Base-by-base conservation (phyloP, 2,113 vertebrate species). In the Microcebus ravelobensis region DNA sequence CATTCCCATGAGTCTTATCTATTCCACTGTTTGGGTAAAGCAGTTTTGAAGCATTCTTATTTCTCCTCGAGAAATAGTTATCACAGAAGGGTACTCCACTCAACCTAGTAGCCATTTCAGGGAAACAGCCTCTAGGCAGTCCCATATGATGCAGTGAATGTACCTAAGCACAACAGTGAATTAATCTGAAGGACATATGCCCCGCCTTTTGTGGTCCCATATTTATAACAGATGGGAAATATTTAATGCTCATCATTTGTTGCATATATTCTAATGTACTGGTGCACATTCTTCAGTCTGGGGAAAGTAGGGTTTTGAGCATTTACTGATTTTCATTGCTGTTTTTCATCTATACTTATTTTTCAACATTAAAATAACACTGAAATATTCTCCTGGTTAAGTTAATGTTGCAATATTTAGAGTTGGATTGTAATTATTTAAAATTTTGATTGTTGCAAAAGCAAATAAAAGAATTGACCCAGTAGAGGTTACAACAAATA, bases 321-420 rank as follows among this genome's bases (percentile, higher is more conserved):
- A 74, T 59, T 67, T 88, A 90, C 8, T 68, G 29, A 20, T 87
- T 77, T 83, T 68, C 34, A 90, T 52, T 96, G 90, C 74, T 74
- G 71, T 31, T 86, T 76, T 86, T 73, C 36, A 87, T 65, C 94
- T 92, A 68, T 61, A 68, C 2, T 94, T 84, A 83, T 67, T 94
- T 96, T 76, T 95, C n/a, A 94, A 31, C 8, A 94, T 68, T 71
- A 84, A 95, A 86, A 57, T 83, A 93, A 88, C 25, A 71, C 0
- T 25, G 48, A 82, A 83, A 95, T 31, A 80, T 65, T 67, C 9
- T 80, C 15, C 36, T 92, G 23, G n/a, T 82, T 91, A 59, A 76
- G 11, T 23, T 63, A 61, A 80, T 52, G 90, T 39, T 70, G 18
- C 6, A 85, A 8, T 57, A 73, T 42, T 42, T 70, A 11, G 39